These are phyloP conservation scores for Eurypyga helias DNA, from an alignment of 2,113 vertebrate genomes.

Conservation along the genomic window DNA sequence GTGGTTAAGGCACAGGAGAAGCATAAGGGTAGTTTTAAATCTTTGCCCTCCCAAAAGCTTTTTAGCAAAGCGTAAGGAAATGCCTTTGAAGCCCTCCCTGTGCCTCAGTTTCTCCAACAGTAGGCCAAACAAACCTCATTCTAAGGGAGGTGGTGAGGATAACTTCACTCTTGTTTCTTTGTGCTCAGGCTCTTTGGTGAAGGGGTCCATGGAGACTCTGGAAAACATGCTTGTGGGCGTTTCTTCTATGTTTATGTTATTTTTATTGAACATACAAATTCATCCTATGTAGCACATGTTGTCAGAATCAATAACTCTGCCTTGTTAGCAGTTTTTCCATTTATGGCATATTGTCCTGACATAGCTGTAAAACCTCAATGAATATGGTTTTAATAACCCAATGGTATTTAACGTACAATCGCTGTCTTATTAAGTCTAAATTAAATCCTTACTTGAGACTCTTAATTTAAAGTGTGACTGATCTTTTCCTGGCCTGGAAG, in stretches of 20 bases:
- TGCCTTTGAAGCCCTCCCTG: neutral
- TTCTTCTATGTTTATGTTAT: slow-evolving; percentile 49
- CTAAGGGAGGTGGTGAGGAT: neutral
- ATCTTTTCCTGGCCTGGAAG: slow-evolving; percentile 70
- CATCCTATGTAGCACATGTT: slow-evolving; percentile 67
- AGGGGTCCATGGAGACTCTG: neutral
- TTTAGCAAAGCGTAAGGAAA: neutral
- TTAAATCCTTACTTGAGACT: slow-evolving; percentile 76
- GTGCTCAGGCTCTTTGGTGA: neutral
- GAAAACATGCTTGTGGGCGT: neutral
- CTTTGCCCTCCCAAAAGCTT: neutral
- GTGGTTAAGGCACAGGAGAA: neutral
- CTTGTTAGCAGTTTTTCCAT: slow-evolving; percentile 74
- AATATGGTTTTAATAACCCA: slow-evolving; percentile 80
- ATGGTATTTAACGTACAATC: slow-evolving; percentile 77
- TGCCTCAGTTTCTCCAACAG: neutral
- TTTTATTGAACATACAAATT: slow-evolving; percentile 61
- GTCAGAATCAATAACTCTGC: slow-evolving; percentile 72
- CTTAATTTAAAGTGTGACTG: slow-evolving; percentile 77
- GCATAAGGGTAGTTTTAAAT: neutral
- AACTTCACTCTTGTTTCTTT: neutral
- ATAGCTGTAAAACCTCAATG: slow-evolving; percentile 79
- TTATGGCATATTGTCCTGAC: slow-evolving; percentile 75
- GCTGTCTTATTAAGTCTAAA: slow-evolving; percentile 78
- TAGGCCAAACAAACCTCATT: neutral